Evolutionary conservation across 1,140 invertebrate genomes (phyloP).

Genomic region (Sarcophaga bullata): DNA sequence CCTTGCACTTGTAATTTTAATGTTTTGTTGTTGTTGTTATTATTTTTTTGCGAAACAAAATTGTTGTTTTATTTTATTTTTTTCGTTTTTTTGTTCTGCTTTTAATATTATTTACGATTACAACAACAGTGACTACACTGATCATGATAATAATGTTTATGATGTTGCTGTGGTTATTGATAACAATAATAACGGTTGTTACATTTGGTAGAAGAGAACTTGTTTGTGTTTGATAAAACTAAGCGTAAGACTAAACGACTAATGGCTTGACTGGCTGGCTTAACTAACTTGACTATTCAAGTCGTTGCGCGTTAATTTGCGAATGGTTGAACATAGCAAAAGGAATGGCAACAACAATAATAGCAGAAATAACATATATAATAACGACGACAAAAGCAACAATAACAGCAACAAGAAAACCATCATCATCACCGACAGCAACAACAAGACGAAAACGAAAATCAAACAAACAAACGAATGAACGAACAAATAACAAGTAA

Average conservation of each 20-base stretch:
- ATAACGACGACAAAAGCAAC: not conserved
- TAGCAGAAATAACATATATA: not conserved
- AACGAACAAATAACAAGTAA: conserved; percentile 15
- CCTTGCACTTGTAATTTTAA: not conserved
- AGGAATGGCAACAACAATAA: conserved; percentile 5
- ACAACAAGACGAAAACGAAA: not conserved
- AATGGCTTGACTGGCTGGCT: conserved; percentile 17
- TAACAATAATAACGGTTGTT: not conserved
- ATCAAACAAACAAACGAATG: not conserved
- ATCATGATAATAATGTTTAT: not conserved
- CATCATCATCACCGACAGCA: not conserved
- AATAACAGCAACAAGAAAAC: not conserved
- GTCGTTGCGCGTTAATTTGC: conserved; percentile 25
- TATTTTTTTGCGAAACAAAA: not conserved
- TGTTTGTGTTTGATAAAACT: conserved; percentile 16
- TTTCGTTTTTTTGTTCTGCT: not conserved
- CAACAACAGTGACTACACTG: not conserved
- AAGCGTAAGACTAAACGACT: conserved; percentile 20
- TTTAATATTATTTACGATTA: not conserved
- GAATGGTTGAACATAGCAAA: conserved; percentile 21
- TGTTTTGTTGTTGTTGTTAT: not conserved
- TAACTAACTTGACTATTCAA: conserved; percentile 14
- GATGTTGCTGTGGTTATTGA: not conserved
- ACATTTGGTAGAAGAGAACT: not conserved
- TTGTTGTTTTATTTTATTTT: not conserved